Conservation (phyloP, 1,140 invertebrate genomes). For the Cydia fagiglandana region DNA sequence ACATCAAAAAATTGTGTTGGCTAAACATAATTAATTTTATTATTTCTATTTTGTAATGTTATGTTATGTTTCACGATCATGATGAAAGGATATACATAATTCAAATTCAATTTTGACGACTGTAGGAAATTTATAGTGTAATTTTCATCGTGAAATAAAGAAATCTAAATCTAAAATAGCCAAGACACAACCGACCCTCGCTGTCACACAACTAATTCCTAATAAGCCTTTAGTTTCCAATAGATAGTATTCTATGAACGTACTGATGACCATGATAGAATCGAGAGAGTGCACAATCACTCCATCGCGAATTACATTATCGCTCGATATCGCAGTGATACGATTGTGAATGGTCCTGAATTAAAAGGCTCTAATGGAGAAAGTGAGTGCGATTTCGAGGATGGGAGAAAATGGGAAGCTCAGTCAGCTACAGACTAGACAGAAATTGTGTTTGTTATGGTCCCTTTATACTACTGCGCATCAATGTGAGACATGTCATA, state of each 20-base stretch:
- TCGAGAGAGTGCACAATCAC: constrained; percentile 8
- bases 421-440: neutral
- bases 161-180: too few relatives aligned
- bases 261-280: neutral
- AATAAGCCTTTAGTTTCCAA: neutral
- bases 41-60: too few relatives aligned
- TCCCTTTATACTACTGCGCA: neutral
- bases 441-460: neutral
- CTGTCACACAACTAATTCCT: neutral
- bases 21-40: too few relatives aligned
- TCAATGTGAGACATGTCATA: neutral
- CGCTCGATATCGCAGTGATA: constrained; percentile 17
- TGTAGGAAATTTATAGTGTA: too few relatives aligned
- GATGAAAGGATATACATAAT: too few relatives aligned
- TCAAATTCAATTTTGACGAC: too few relatives aligned
- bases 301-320: constrained; percentile 11
- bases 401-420: constrained; percentile 18
- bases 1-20: too few relatives aligned
- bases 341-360: constrained; percentile 26
- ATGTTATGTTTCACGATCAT: too few relatives aligned
- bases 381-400: neutral
- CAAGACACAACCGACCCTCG: too few relatives aligned
- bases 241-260: constrained; percentile 1
- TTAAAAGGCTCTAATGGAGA: constrained; percentile 13
- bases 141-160: too few relatives aligned